These are phyloP conservation scores for Drosophila grimshawi DNA, from an alignment of 1,140 invertebrate genomes.

Conservation along the genomic window DNA sequence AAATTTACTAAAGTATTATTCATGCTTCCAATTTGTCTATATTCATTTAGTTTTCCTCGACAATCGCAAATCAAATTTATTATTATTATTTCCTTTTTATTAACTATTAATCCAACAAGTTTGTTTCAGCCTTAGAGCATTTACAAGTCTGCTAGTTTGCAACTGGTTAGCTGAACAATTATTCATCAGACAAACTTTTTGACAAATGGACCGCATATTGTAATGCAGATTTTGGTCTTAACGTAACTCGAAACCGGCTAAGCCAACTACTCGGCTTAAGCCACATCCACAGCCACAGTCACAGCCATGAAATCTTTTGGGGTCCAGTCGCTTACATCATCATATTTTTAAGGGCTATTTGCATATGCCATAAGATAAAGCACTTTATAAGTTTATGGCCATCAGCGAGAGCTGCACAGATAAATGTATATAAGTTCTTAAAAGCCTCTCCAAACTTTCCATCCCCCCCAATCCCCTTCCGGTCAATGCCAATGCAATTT, in stretches of 20 bases:
- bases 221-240: constrained; percentile 41
- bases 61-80: too few species aligned
- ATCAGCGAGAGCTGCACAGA: constrained; percentile 15
- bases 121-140: constrained; percentile 13
- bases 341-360: constrained; percentile 19
- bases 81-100: too few species aligned
- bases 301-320: not conserved
- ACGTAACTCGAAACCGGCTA: constrained; percentile 31
- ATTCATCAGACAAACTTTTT: constrained; percentile 22
- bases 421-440: constrained; percentile 38
- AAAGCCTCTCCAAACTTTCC: constrained; percentile 12
- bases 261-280: constrained; percentile 9
- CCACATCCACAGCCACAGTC: not conserved
- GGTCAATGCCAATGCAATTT: constrained; percentile 57
- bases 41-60: too few species aligned
- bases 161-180: constrained; percentile 8
- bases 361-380: constrained; percentile 49
- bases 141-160: not conserved
- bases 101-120: too few species aligned
- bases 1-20: too few species aligned
- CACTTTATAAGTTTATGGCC: constrained; percentile 48
- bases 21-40: too few species aligned
- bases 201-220: constrained; percentile 44
- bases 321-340: constrained; percentile 20
- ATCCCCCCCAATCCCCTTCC: constrained; percentile 10